A percentile compares a stretch with the other conserved stretches of the same genome.
These are phyloP conservation scores for Dipodomys spectabilis DNA, from an alignment of 2,113 vertebrate genomes.

Conservation along the genomic window DNA sequence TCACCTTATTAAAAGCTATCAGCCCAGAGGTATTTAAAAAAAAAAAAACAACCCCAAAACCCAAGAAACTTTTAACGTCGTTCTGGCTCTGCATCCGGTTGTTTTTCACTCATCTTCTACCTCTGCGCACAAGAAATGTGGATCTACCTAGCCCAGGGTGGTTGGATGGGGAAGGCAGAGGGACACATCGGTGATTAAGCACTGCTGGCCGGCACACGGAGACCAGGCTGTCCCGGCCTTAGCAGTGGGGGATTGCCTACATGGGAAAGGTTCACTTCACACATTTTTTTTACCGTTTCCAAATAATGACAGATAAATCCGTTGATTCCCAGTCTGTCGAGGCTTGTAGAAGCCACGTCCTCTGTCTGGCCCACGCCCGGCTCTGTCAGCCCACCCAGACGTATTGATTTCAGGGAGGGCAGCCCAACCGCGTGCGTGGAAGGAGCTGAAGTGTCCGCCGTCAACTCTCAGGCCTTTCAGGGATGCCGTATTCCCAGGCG, in stretches of 20 bases:
- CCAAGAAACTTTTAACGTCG: slow-evolving; percentile 28
- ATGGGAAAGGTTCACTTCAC: slow-evolving; percentile 72
- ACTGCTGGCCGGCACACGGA: not conserved
- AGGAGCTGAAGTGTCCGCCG: not conserved
- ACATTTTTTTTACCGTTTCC: slow-evolving; percentile 65
- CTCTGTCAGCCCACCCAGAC: slow-evolving; percentile 40
- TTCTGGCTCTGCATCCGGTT: not conserved
- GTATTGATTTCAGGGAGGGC: slow-evolving; percentile 58
- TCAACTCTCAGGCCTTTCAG: slow-evolving; percentile 10
- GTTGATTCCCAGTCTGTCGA: slow-evolving; percentile 1
- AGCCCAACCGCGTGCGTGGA: not conserved
- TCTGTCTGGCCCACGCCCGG: not conserved
- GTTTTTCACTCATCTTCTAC: slow-evolving; percentile 29
- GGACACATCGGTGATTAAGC: slow-evolving; percentile 53
- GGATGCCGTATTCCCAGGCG: not conserved
- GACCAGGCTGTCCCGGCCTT: slow-evolving; percentile 33
- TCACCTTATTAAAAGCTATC: slow-evolving; percentile 32
- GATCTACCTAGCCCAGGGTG: slow-evolving; percentile 33
- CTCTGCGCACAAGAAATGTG: slow-evolving; percentile 69
- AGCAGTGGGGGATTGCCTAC: slow-evolving; percentile 40
- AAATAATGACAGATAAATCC: slow-evolving; percentile 62
- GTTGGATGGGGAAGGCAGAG: too few species aligned
- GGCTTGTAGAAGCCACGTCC: slow-evolving; percentile 18
- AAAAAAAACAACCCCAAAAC: too few species aligned
- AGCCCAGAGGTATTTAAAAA: slow-evolving; percentile 8